These are phyloP conservation scores for Anguilla obscura DNA, from an alignment of 2,797 vertebrate species.

Conservation along the genomic window DNA sequence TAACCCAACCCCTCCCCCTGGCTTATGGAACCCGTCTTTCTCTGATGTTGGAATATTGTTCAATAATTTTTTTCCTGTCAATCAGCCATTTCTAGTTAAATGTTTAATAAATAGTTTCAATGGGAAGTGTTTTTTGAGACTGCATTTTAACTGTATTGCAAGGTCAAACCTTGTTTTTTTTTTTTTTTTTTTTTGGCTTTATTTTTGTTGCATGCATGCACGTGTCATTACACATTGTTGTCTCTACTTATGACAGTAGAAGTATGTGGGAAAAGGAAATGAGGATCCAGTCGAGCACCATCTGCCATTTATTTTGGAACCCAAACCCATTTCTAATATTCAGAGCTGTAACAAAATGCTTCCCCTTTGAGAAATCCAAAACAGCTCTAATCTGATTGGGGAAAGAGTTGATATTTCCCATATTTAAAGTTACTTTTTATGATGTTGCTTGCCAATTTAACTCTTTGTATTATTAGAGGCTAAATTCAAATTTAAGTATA, in stretches of 20 bases:
- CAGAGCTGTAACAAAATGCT: constrained; percentile 54
- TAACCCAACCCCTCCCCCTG: too few relatives aligned
- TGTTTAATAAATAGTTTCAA: too few relatives aligned
- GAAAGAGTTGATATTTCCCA: constrained; percentile 51
- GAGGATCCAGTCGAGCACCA: constrained; percentile 53
- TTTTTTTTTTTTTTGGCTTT: not conserved
- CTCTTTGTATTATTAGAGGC: constrained; percentile 45
- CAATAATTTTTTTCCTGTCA: too few relatives aligned
- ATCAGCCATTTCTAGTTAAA: too few relatives aligned
- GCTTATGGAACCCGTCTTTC: too few relatives aligned
- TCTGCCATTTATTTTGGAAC: constrained; percentile 63
- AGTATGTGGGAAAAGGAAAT: constrained; percentile 45
- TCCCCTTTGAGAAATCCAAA: constrained; percentile 48
- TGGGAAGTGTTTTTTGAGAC: not conserved
- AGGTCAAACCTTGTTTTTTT: not conserved
- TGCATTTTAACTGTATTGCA: constrained; percentile 24
- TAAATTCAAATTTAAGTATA: constrained; percentile 38
- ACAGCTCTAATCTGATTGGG: constrained; percentile 53
- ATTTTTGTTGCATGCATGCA: not conserved
- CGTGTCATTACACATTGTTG: constrained; percentile 19
- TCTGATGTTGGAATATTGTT: too few relatives aligned
- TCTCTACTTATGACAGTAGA: constrained; percentile 43
- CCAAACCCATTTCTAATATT: constrained; percentile 55
- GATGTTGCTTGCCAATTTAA: constrained; percentile 39
- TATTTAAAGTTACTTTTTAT: constrained; percentile 36